phyloP scores from a whole-genome alignment of 1,140 invertebrate species.

The Chrysoperla carnea region DNA sequence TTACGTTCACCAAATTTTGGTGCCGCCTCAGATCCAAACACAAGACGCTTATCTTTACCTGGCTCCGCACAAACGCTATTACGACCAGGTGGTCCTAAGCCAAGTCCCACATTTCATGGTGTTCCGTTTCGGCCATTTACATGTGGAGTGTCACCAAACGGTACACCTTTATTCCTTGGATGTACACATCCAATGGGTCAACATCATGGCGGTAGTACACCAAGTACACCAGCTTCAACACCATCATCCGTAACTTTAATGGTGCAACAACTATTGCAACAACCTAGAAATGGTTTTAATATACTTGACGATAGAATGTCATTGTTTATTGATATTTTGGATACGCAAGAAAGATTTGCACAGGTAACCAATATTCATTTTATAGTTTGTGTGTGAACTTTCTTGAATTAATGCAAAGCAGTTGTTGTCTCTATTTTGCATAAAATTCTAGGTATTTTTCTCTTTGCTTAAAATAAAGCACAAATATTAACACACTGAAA shows the following conservation, averaged over 20 bases:
- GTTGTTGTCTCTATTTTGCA: no score
- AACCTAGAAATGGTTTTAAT: constrained; percentile 51
- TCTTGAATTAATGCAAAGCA: no score
- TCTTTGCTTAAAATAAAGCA: no score
- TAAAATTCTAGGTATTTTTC: no score
- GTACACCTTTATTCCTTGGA: constrained; percentile 27
- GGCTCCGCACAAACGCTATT: constrained; percentile 20
- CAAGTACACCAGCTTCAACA: constrained; percentile 23
- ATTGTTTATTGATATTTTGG: constrained; percentile 61
- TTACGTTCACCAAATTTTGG: constrained; percentile 18
- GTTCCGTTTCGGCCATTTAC: constrained; percentile 30
- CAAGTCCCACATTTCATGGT: constrained; percentile 42
- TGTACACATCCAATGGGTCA: constrained; percentile 25
- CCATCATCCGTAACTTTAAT: constrained; percentile 39
- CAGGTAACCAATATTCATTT: constrained; percentile 33
- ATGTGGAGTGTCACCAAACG: constrained; percentile 26
- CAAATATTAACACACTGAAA: no score
- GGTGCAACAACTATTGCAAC: constrained; percentile 42
- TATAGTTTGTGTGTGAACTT: no score
- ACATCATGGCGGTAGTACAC: constrained; percentile 10
- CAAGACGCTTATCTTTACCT: constrained; percentile 22
- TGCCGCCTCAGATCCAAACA: constrained; percentile 11
- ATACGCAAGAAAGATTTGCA: constrained; percentile 59
- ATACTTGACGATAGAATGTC: constrained; percentile 57
- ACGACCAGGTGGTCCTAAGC: constrained; percentile 26